Base-by-base conservation (phyloP, 2,113 vertebrate species). In the Malaclemys terrapin region DNA sequence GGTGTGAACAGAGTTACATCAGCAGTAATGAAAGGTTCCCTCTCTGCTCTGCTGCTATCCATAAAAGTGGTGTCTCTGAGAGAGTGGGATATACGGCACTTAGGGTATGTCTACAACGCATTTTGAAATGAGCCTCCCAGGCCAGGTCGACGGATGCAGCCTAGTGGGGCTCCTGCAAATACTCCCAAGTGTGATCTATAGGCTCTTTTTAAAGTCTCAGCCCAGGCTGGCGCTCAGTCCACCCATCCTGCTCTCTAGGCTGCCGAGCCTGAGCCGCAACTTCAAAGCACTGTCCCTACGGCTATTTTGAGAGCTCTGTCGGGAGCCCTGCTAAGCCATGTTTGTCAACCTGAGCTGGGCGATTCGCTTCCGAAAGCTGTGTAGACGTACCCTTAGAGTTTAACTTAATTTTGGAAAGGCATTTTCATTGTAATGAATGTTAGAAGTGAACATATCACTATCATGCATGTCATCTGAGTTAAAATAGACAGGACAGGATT, bases 381-480 rank as follows among this genome's bases (percentile, higher is more conserved):
- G 14, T 29, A 62, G 27, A 35, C 7, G 4, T 35, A 35, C 16
- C 8, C 8, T n/a, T n/a, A 62, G n/a, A 29, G 10, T 45, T 91
- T 78, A 57, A 54, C 89, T 9, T 83, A 35, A 29, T 85, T 0
- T 27, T 88, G 91, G 75, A 95, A 88, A 85, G 19, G 25, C 2
- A 80, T 89, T 93, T 88, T 80, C 6, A 20, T 19, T 84, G 25
- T 17, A 83, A 76, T 79, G 54, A 49, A 52, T 84, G 75, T 93
- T 87, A 96, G 62, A 96, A 82, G 22, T 84, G 76, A 62, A 10
- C 47, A 79, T 80, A 91, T 80, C 76, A 47, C 56, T 94, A 84
- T 35, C 81, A 88, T 5, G 1, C 14, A 92, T 90, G 22, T 5
- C 2, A 35, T 92, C 56, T 81, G n/a, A n/a, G 88, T 69, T 93